Evolutionary conservation across 2,888 invertebrate genomes (phyloP).

Genomic region (Clostera curtula): DNA sequence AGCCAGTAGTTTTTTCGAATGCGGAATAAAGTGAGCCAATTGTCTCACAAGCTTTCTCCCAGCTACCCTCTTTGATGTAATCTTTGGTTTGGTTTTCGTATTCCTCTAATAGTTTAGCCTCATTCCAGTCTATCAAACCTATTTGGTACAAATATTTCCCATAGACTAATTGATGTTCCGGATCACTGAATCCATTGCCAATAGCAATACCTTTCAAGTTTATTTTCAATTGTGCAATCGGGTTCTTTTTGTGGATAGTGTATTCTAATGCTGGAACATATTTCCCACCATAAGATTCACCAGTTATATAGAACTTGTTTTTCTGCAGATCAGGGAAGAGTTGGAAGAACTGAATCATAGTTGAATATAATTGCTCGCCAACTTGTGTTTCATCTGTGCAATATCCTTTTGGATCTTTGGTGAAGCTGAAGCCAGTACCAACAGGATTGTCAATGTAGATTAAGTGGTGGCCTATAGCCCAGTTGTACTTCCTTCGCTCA

Average conservation of each 20-base stretch:
- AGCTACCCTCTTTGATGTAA: slow-evolving; percentile 78
- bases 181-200: slow-evolving; percentile 88
- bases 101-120: slow-evolving; percentile 73
- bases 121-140: slow-evolving; percentile 80
- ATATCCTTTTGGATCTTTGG: slow-evolving; percentile 83
- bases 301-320: slow-evolving; percentile 89
- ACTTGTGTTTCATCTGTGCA: slow-evolving; percentile 86
- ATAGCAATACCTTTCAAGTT: slow-evolving; percentile 83
- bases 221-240: slow-evolving; percentile 78
- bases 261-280: slow-evolving; percentile 85
- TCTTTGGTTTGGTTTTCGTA: slow-evolving; percentile 75
- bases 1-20: slow-evolving; percentile 85
- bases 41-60: slow-evolving; percentile 80
- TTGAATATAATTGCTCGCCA: slow-evolving; percentile 84
- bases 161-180: slow-evolving; percentile 84
- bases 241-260: slow-evolving; percentile 80
- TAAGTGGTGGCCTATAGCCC: slow-evolving; percentile 86
- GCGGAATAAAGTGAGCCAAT: slow-evolving; percentile 83
- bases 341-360: slow-evolving; percentile 86
- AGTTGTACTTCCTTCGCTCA: slow-evolving; percentile 81
- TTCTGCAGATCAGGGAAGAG: slow-evolving; percentile 84
- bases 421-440: slow-evolving; percentile 94
- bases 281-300: slow-evolving; percentile 92
- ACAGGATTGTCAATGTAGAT: slow-evolving; percentile 96
- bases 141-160: slow-evolving; percentile 87